These are phyloP conservation scores for Ophioninae sp. DNA, from an alignment of 2,888 invertebrate genomes.

Conservation along the genomic window DNA sequence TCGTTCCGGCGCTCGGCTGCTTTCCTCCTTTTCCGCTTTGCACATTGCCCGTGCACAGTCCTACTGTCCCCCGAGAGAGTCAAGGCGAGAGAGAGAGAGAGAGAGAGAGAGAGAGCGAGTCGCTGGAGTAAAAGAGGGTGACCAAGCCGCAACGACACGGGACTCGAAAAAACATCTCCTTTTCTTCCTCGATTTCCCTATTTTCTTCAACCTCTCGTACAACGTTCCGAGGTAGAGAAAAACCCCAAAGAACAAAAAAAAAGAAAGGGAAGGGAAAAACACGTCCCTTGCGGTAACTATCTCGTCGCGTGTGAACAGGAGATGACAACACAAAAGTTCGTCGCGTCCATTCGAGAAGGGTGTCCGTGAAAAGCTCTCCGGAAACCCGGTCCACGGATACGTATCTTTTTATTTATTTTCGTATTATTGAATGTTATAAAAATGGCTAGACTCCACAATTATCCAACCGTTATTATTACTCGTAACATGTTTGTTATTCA, in stretches of 20 bases:
- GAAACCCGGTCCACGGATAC: not conserved
- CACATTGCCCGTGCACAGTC: constrained; percentile 42
- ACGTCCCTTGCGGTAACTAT: not conserved
- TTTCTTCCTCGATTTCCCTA: constrained; percentile 22
- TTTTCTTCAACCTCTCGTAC: constrained; percentile 30
- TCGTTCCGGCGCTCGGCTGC: constrained; percentile 15
- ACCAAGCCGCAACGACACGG: constrained; percentile 36
- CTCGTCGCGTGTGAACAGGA: not conserved
- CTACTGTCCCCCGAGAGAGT: constrained; percentile 29
- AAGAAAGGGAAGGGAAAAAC: not conserved
- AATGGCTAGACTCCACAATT: too few relatives aligned
- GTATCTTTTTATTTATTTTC: not conserved
- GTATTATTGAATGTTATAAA: not conserved
- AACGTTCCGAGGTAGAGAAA: not conserved
- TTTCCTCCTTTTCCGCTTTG: constrained; percentile 54
- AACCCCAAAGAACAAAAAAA: not conserved
- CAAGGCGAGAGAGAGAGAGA: not conserved
- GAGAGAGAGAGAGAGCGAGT: not conserved
- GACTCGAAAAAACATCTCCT: constrained; percentile 29
- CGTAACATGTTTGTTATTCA: too few relatives aligned
- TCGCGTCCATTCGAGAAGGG: not conserved
- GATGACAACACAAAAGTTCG: not conserved
- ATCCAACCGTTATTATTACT: too few relatives aligned
- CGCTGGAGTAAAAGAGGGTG: constrained; percentile 22
- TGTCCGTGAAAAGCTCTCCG: not conserved